Evolutionary conservation across 2,888 invertebrate genomes (phyloP).

Genomic region (Agrotis clavis): DNA sequence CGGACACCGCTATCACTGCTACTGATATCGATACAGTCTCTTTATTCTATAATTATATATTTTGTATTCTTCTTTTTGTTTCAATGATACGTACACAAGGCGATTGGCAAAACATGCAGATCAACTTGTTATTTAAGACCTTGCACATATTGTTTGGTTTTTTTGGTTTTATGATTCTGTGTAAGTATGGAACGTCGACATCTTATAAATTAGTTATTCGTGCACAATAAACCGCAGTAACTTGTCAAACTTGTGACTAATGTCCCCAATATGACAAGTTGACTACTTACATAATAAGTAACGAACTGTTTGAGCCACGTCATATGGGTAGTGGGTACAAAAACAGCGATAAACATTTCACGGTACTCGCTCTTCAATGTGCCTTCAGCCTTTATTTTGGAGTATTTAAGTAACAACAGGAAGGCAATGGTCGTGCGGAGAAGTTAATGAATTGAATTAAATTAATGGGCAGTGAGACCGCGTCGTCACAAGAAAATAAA

Average conservation of each 20-base stretch:
- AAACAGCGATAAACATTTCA: slow-evolving; percentile 61
- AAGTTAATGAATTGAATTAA: slow-evolving; percentile 65
- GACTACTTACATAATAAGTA: slow-evolving; percentile 1
- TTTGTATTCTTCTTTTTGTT: too few relatives aligned
- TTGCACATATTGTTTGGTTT: too few relatives aligned
- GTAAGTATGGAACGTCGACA: not conserved
- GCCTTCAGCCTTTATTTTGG: slow-evolving; percentile 27
- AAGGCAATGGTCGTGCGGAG: slow-evolving; percentile 49
- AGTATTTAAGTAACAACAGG: slow-evolving; percentile 55
- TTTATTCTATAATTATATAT: too few relatives aligned
- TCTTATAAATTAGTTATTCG: slow-evolving; percentile 28
- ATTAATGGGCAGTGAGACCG: slow-evolving; percentile 49
- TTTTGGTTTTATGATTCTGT: not conserved
- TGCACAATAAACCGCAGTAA: slow-evolving; percentile 35
- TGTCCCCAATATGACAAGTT: not conserved
- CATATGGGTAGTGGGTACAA: slow-evolving; percentile 25
- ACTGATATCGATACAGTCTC: not conserved
- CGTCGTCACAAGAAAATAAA: slow-evolving; percentile 15
- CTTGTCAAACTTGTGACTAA: slow-evolving; percentile 42
- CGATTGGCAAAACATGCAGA: too few relatives aligned
- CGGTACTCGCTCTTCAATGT: slow-evolving; percentile 35
- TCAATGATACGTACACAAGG: too few relatives aligned
- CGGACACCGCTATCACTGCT: not conserved
- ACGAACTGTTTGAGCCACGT: slow-evolving; percentile 29
- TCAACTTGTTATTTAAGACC: too few relatives aligned